Evolutionary conservation across 2,888 invertebrate species (phyloP), one percentile per base, ranked within the genome.

Genomic region (Lochmaea capreae): DNA sequence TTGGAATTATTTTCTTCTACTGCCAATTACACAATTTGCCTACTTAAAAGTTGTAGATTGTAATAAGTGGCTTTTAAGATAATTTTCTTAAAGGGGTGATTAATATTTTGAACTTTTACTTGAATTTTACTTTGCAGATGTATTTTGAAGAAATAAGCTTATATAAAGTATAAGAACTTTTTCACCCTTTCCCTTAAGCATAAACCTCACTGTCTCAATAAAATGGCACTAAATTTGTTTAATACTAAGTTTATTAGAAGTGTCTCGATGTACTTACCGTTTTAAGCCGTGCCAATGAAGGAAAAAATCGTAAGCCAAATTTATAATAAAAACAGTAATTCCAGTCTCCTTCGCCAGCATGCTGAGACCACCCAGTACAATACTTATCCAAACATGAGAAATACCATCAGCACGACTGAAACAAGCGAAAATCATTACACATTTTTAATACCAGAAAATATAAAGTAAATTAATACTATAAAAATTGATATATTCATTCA

Each of bases 291-390:
- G 91, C 92, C 93, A 93, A 81, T 92, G 91, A 73, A 93, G 90
- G 86, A 93, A 93, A 73, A 95, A 85, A 83, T 96, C 96, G 85
- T 93, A 95, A 43, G 92, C 89, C 65, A 94, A 89, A 87, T 95
- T 96, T 82, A 96, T 91, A 58, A 94, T 89, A 79, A 96, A 90
- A 63, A 93, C 92, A 0, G 94, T 95, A 73, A 96, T 90, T 12
- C 95, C 96, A 3, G 95, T 95, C 86, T 96, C 96, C 86, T 96
- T 96, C 65, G 95, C 94, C 80, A 96, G 88, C 94, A 96, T 94
- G 82, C 94, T 93, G 66, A 94, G 89, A 0, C 93, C 92, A 0
- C 94, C 94, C 72, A 93, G 88, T 18, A 90, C 84, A n/a, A 93
- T 90, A 82, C 94, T 93, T 71, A 89, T 89, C 91, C 92, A 92